phyloP scores from a whole-genome alignment of 2,888 invertebrate genomes.

The Strigamia crassipes region DNA sequence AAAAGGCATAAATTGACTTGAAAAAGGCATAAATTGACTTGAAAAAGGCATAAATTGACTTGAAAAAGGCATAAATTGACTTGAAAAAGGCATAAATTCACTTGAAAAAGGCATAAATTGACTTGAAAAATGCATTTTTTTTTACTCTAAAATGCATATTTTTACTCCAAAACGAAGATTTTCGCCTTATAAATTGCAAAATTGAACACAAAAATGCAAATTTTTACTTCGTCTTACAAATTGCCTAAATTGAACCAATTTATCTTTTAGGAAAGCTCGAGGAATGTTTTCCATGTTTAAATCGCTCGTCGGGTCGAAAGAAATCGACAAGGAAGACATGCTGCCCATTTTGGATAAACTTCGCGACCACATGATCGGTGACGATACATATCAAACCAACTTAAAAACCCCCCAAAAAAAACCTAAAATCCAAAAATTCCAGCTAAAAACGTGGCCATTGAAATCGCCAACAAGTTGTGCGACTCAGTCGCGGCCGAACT shows the following conservation, averaged over 20 bases:
- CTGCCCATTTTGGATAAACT: constrained; percentile 87
- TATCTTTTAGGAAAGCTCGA: not conserved
- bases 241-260: not conserved
- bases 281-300: constrained; percentile 86
- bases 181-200: too few relatives aligned
- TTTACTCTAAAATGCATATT: too few relatives aligned
- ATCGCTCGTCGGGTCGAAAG: constrained; percentile 87
- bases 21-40: too few relatives aligned
- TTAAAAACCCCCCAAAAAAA: not conserved
- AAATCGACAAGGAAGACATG: constrained; percentile 78
- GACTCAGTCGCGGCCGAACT: constrained; percentile 87
- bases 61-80: too few relatives aligned
- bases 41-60: too few relatives aligned
- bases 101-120: too few relatives aligned
- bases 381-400: not conserved
- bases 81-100: too few relatives aligned
- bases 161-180: too few relatives aligned
- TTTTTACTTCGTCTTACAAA: too few relatives aligned
- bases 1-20: too few relatives aligned
- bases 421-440: constrained; percentile 49
- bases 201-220: too few relatives aligned
- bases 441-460: constrained; percentile 95
- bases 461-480: constrained; percentile 91
- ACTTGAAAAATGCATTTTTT: too few relatives aligned
- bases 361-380: constrained; percentile 86